Percentiles rank a stretch among this genome's conserved stretches.
phyloP scores from a whole-genome alignment of 2,113 vertebrate species.

The Carlito syrichta region DNA sequence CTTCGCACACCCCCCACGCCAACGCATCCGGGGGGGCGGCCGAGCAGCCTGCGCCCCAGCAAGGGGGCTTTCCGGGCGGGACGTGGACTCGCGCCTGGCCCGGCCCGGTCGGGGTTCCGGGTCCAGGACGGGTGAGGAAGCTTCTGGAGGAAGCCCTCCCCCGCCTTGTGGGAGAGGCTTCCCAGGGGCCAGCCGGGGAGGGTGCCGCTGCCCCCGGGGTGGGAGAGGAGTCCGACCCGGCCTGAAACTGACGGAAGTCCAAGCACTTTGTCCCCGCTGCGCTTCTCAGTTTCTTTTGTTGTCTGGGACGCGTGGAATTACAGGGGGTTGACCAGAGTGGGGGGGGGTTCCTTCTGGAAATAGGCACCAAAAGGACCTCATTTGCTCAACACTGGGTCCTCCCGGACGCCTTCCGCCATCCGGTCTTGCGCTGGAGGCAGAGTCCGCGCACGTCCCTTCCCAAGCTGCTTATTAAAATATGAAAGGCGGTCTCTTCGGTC shows the following conservation, averaged over 20 bases:
- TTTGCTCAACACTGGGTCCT: neutral
- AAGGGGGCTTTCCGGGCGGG: rapidly evolving
- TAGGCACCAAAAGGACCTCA: conserved; percentile 3
- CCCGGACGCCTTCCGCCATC: neutral
- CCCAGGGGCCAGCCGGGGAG: neutral
- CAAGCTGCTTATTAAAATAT: neutral
- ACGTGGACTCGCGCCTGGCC: too few relatives aligned
- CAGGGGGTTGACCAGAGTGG: neutral
- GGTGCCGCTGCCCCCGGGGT: neutral
- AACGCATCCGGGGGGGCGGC: rapidly evolving
- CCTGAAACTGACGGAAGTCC: rapidly evolving
- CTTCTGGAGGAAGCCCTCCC: rapidly evolving
- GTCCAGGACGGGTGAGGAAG: neutral
- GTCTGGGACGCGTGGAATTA: neutral
- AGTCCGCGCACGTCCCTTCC: rapidly evolving
- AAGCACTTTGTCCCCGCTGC: rapidly evolving
- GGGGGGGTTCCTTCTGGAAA: neutral
- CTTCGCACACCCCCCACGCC: neutral
- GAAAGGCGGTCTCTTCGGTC: neutral
- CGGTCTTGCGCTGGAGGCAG: rapidly evolving
- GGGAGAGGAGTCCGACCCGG: rapidly evolving
- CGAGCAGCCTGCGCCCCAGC: neutral
- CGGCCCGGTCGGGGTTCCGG: rapidly evolving
- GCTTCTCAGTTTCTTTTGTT: neutral
- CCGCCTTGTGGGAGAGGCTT: rapidly evolving